Evolutionary conservation across 2,113 vertebrate genomes (phyloP).

Genomic region (Amphiprion percula): DNA sequence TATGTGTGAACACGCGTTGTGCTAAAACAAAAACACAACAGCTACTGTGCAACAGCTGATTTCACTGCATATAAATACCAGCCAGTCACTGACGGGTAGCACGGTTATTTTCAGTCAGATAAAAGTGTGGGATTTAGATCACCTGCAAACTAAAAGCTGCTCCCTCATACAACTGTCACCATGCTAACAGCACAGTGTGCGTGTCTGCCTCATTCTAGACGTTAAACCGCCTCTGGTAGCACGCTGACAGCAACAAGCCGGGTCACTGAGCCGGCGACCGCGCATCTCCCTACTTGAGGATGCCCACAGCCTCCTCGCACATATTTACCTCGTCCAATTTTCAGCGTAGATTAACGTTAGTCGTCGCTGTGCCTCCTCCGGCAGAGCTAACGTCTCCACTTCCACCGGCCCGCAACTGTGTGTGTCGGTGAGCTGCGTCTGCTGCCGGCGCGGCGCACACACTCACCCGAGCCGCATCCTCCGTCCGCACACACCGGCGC

Average conservation of each 20-base stretch:
- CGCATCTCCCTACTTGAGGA: conserved; percentile 29
- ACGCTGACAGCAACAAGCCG: conserved; percentile 30
- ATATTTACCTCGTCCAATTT: conserved; percentile 62
- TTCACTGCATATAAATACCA: too few species aligned
- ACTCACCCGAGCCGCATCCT: conserved; percentile 60
- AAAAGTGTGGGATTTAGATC: not conserved
- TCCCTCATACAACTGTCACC: not conserved
- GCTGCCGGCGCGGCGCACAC: conserved; percentile 29
- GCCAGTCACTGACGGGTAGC: not conserved
- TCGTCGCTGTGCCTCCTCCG: conserved; percentile 64
- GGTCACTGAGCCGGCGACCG: conserved; percentile 7
- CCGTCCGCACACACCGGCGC: conserved; percentile 1
- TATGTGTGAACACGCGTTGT: not conserved
- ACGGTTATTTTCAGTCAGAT: not conserved
- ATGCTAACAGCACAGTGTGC: conserved; percentile 18
- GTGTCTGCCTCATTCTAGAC: not conserved
- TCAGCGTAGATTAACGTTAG: conserved; percentile 52
- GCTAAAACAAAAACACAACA: not conserved
- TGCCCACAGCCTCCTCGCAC: conserved; percentile 13
- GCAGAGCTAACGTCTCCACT: conserved; percentile 41
- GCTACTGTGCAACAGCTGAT: conserved; percentile 31
- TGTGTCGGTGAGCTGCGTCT: conserved; percentile 59
- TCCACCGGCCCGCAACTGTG: conserved; percentile 59
- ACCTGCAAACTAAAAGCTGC: not conserved
- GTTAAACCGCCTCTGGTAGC: not conserved